These are phyloP conservation scores for Myotis findleyi DNA, from an alignment of 2,797 vertebrate genomes.

Conservation along the genomic window DNA sequence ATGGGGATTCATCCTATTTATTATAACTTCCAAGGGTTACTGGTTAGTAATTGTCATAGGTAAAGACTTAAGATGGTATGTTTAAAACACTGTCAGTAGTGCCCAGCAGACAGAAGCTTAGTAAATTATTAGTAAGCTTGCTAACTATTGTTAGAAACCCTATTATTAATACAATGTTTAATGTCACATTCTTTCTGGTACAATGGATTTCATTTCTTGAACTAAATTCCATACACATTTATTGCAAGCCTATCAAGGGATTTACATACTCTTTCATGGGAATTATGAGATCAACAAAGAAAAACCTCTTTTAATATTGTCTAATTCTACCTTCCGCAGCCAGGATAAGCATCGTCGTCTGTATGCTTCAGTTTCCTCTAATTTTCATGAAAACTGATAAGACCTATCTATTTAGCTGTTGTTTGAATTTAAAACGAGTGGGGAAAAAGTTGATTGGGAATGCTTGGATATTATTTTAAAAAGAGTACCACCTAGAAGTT, in stretches of 20 bases:
- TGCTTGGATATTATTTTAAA: neutral
- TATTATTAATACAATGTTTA: slow-evolving; percentile 12
- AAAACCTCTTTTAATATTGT: slow-evolving; percentile 19
- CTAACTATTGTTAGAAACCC: neutral
- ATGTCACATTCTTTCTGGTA: slow-evolving; percentile 10
- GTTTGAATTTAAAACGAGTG: slow-evolving; percentile 26
- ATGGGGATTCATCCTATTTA: neutral
- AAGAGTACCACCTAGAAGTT: neutral
- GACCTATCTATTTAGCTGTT: neutral
- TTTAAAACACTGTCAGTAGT: neutral
- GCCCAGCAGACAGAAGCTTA: neutral
- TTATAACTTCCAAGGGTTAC: neutral
- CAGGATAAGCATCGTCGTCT: neutral
- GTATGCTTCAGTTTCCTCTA: neutral
- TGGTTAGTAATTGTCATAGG: neutral
- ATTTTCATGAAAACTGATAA: slow-evolving; percentile 19
- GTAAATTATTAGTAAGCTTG: neutral
- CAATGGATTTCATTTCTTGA: slow-evolving; percentile 14
- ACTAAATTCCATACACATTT: slow-evolving; percentile 2
- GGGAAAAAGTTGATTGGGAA: neutral
- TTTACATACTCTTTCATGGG: neutral
- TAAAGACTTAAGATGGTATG: neutral
- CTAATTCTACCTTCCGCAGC: neutral
- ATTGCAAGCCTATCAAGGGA: neutral
- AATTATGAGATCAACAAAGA: slow-evolving; percentile 10